phyloP scores from a whole-genome alignment of 2,113 vertebrate genomes.

The Chlamydotis undulata region DNA sequence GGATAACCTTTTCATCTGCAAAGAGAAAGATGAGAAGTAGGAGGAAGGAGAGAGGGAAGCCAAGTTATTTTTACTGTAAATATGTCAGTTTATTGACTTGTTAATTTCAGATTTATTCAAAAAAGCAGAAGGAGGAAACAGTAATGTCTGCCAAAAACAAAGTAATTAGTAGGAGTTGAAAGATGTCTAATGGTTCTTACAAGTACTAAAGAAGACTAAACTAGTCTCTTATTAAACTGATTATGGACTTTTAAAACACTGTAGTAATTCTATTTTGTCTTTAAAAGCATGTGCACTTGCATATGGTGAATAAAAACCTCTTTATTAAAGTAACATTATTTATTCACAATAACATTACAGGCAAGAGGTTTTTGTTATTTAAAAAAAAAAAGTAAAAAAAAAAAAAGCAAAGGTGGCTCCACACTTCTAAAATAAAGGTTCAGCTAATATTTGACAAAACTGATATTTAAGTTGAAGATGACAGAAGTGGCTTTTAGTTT shows the following conservation, averaged over 20 bases:
- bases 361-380: neutral
- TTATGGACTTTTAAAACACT: constrained; percentile 24
- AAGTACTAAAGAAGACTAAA: constrained; percentile 49
- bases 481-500: neutral
- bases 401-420: neutral
- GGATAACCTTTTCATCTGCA: constrained; percentile 22
- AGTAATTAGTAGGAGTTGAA: constrained; percentile 61
- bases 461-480: neutral
- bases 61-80: constrained; percentile 56
- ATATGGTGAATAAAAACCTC: constrained; percentile 12
- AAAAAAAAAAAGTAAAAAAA: neutral
- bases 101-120: constrained; percentile 54
- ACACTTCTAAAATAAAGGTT: neutral
- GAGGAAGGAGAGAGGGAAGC: constrained; percentile 14
- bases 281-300: constrained; percentile 27
- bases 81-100: constrained; percentile 54
- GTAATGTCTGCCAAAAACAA: constrained; percentile 48
- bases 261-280: constrained; percentile 19
- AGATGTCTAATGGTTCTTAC: constrained; percentile 49
- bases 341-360: neutral
- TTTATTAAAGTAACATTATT: neutral
- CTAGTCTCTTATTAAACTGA: constrained; percentile 4
- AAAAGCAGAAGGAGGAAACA: constrained; percentile 38
- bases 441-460: neutral
- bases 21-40: constrained; percentile 13